Conservation (phyloP, 2,888 invertebrate species). For the Parnassius glacialis region DNA sequence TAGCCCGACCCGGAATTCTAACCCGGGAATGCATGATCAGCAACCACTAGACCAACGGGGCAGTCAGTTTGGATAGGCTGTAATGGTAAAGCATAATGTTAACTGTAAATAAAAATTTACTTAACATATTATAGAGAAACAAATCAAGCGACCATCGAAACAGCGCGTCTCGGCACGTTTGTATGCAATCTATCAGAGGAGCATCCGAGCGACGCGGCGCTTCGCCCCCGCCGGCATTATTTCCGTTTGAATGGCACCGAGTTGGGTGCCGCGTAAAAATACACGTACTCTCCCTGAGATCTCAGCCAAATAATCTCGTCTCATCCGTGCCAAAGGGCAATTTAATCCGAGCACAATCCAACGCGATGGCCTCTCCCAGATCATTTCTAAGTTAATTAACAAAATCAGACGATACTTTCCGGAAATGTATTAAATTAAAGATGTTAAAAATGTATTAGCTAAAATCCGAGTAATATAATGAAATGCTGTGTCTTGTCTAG, state of each 20-base stretch:
- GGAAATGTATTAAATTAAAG: too few relatives aligned
- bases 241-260: conserved; percentile 59
- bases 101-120: neutral
- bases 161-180: conserved; percentile 4
- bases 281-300: conserved; percentile 47
- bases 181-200: conserved; percentile 18
- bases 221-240: conserved; percentile 43
- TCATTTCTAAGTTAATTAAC: too few relatives aligned
- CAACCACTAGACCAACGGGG: too few relatives aligned
- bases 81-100: neutral
- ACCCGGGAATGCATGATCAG: too few relatives aligned
- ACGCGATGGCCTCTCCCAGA: too few relatives aligned
- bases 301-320: conserved; percentile 46
- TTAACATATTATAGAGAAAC: neutral
- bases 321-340: neutral
- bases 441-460: too few relatives aligned
- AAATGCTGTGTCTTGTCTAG: too few relatives aligned
- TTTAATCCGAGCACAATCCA: too few relatives aligned
- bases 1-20: too few relatives aligned
- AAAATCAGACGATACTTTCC: too few relatives aligned
- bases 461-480: too few relatives aligned
- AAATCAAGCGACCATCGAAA: neutral
- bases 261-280: conserved; percentile 36
- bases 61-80: too few relatives aligned
- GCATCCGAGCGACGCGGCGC: conserved; percentile 22